phyloP scores from a whole-genome alignment of 1,140 invertebrate genomes.

The Brachionus sp. region DNA sequence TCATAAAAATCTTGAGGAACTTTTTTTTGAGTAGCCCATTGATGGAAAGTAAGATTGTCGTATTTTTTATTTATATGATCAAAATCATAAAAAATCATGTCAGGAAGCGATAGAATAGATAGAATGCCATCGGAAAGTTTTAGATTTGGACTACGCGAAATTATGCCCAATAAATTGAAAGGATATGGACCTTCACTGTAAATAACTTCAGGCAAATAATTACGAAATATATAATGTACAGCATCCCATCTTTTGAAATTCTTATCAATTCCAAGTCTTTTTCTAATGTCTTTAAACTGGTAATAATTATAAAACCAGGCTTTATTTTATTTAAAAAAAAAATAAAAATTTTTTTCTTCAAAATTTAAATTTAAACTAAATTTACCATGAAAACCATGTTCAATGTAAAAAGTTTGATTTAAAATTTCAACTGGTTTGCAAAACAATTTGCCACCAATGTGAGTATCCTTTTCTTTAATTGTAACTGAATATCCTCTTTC shows the following conservation, averaged over 20 bases:
- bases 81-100: conserved; percentile 44
- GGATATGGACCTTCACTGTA: conserved; percentile 46
- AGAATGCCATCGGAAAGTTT: conserved; percentile 35
- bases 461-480: conserved; percentile 38
- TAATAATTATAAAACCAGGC: conserved; percentile 47
- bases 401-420: conserved; percentile 44
- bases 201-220: conserved; percentile 47
- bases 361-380: not conserved
- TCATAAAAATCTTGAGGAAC: conserved; percentile 46
- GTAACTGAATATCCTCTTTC: conserved; percentile 46
- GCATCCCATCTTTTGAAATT: conserved; percentile 45
- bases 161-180: conserved; percentile 45
- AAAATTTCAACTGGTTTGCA: conserved; percentile 34
- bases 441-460: conserved; percentile 44
- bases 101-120: not conserved
- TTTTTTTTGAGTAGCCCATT: conserved; percentile 38
- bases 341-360: not conserved
- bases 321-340: not conserved
- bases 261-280: conserved; percentile 29
- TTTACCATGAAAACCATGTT: conserved; percentile 47
- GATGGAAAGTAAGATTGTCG: conserved; percentile 40
- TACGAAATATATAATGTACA: conserved; percentile 45
- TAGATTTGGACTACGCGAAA: conserved; percentile 40
- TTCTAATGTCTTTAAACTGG: conserved; percentile 46
- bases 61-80: conserved; percentile 37